Conservation (phyloP, 2,888 invertebrate species). For the Hipparchia sbordonii region DNA sequence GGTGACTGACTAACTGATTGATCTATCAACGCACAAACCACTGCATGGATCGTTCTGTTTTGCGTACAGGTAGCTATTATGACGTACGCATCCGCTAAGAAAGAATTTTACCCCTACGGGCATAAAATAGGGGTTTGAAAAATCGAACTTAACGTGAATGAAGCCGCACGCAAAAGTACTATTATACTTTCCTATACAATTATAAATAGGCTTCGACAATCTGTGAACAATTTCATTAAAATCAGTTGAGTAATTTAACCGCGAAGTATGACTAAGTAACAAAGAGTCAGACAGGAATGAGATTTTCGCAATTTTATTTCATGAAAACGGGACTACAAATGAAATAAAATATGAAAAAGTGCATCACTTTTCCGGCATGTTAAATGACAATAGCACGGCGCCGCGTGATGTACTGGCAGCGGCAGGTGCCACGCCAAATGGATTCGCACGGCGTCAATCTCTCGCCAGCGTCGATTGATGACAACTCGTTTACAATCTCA, state of each 20-base stretch:
- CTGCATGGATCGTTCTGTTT: no score
- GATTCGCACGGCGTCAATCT: slow-evolving; percentile 57
- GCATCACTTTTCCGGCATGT: slow-evolving; percentile 17
- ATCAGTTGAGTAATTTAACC: neutral
- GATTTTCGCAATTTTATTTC: neutral
- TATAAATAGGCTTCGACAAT: no score
- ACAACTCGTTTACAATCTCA: slow-evolving; percentile 40
- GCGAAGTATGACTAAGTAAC: neutral
- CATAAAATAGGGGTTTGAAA: no score
- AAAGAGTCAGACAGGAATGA: neutral
- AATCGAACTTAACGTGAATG: neutral
- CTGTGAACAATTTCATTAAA: neutral
- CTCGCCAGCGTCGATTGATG: slow-evolving; percentile 47
- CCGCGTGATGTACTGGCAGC: slow-evolving; percentile 30
- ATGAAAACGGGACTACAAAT: neutral
- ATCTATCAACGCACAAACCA: no score
- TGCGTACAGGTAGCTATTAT: no score
- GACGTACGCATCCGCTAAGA: no score
- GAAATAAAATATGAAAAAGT: slow-evolving; percentile 10
- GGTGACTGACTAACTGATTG: no score
- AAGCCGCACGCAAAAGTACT: no score
- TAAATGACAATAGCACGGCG: slow-evolving; percentile 44
- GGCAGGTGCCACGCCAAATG: slow-evolving; percentile 55
- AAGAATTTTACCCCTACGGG: no score
- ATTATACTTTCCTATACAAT: no score